Evolutionary conservation across 2,113 vertebrate genomes (phyloP).

Genomic region (Syrmaticus mikado): DNA sequence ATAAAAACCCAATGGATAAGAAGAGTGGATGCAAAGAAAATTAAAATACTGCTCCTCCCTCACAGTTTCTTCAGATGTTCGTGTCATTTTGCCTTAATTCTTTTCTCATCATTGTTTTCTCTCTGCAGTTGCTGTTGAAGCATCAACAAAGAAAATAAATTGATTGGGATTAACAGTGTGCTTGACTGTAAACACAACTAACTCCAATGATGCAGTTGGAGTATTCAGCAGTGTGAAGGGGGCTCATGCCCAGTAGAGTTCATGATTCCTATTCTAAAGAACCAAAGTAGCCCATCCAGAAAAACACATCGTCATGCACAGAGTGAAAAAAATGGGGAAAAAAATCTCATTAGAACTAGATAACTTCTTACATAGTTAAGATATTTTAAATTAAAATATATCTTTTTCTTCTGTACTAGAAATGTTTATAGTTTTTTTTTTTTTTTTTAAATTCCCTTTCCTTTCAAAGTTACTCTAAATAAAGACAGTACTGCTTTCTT

Average conservation of each 20-base stretch:
- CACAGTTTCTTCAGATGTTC: background rate
- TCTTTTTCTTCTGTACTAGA: background rate
- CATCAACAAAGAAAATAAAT: background rate
- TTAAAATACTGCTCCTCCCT: background rate
- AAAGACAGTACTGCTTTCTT: background rate
- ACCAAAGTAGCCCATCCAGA: background rate
- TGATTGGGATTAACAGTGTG: background rate
- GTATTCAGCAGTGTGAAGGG: background rate
- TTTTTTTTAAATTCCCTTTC: background rate
- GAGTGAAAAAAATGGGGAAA: background rate
- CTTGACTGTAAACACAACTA: background rate
- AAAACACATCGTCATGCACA: background rate
- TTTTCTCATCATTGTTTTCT: background rate
- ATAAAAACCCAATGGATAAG: background rate
- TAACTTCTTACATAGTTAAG: background rate
- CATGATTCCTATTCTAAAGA: background rate
- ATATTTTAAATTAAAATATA: background rate
- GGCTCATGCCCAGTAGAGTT: background rate
- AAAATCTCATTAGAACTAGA: background rate
- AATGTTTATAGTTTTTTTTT: background rate
- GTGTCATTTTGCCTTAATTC: background rate
- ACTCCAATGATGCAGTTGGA: background rate
- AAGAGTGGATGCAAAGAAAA: background rate
- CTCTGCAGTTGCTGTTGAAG: background rate
- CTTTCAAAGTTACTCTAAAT: background rate